Percentiles rank a stretch among this genome's conserved stretches.
phyloP scores from a whole-genome alignment of 1,140 invertebrate genomes.

The Pomacea maculata region DNA sequence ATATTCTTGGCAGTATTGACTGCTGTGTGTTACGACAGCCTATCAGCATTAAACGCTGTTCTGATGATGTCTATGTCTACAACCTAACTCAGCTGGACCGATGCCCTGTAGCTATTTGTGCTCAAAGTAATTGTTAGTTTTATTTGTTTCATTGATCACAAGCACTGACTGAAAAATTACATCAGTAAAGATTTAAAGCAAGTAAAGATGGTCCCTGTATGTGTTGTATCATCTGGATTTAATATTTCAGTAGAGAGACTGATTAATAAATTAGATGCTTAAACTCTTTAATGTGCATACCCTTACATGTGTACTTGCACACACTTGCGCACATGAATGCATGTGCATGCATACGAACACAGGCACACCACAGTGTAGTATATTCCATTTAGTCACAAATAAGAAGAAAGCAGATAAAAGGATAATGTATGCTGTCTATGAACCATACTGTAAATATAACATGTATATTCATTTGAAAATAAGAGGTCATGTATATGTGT shows the following conservation, averaged over 20 bases:
- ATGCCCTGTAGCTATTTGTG: conserved; percentile 40
- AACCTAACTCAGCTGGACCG: conserved; percentile 27
- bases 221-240: conserved; percentile 1
- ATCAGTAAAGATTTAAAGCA: no score
- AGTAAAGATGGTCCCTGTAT: conserved; percentile 1
- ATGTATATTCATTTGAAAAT: background rate
- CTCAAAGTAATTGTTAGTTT: conserved; percentile 24
- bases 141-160: no score
- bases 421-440: background rate
- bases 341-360: no score
- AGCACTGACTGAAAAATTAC: no score
- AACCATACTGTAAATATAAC: background rate
- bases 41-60: conserved; percentile 27
- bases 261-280: background rate
- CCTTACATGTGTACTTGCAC: background rate
- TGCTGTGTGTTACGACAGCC: conserved; percentile 40
- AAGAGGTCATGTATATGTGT: background rate
- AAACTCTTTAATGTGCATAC: background rate
- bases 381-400: background rate
- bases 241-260: conserved; percentile 1
- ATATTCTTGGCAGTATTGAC: conserved; percentile 36
- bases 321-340: background rate
- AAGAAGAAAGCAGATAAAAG: background rate
- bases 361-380: background rate
- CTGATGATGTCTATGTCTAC: conserved; percentile 26